A percentile compares a stretch with the other conserved stretches of the same genome.
Evolutionary conservation across 2,797 vertebrate species (phyloP).

Genomic region (Urocyon cinereoargenteus): DNA sequence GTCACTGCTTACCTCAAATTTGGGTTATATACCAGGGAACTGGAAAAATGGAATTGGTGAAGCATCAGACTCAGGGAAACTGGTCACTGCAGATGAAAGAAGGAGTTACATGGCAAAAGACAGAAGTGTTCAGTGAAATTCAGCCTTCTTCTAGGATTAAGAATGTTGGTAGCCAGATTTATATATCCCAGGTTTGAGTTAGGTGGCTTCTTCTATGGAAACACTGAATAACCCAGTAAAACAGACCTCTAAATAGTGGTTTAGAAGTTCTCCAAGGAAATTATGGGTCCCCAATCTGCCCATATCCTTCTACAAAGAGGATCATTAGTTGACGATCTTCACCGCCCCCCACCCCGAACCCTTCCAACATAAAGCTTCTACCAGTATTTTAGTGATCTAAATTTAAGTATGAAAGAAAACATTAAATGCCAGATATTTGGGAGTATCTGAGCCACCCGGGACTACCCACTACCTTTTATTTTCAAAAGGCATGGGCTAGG

Average conservation of each 20-base stretch:
- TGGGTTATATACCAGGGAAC: background rate
- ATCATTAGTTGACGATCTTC: background rate
- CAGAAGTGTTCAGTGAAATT: background rate
- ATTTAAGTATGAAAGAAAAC: background rate
- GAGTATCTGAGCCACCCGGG: no score
- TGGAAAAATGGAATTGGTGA: background rate
- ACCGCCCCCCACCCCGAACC: background rate
- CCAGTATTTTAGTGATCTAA: background rate
- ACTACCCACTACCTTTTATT: no score
- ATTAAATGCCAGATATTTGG: background rate
- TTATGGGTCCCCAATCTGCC: rapidly evolving
- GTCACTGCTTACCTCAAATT: background rate
- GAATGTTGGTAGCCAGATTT: background rate
- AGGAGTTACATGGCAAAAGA: background rate
- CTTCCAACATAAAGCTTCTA: background rate
- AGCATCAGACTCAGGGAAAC: background rate
- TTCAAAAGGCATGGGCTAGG: background rate
- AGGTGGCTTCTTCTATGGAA: background rate
- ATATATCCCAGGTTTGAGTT: background rate
- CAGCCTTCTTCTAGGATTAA: background rate
- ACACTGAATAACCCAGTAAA: background rate
- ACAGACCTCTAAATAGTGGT: background rate
- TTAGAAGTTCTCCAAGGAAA: background rate
- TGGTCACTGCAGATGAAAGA: background rate
- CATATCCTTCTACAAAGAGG: background rate